Percentiles rank a stretch among this genome's conserved stretches.
These are phyloP conservation scores for Eonycteris spelaea DNA, from an alignment of 2,113 vertebrate species.

Conservation along the genomic window DNA sequence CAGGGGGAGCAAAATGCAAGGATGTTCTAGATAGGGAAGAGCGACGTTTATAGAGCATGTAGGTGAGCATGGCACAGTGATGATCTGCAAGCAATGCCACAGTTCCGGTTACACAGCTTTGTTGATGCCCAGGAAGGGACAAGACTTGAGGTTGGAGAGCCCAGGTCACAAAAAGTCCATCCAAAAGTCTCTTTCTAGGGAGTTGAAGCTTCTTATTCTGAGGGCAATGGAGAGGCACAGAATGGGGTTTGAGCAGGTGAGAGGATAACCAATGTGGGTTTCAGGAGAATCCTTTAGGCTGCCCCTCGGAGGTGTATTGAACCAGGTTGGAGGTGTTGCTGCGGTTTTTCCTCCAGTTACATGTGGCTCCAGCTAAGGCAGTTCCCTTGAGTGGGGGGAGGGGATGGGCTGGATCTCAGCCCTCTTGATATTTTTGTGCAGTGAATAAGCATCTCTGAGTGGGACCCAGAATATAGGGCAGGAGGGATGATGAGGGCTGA, in stretches of 20 bases:
- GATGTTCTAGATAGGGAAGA: background rate
- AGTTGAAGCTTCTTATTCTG: background rate
- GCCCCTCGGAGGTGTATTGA: background rate
- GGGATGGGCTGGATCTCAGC: background rate
- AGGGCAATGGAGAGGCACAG: background rate
- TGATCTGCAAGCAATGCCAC: background rate
- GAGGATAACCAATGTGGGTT: background rate
- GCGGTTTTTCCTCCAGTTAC: background rate
- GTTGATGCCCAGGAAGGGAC: background rate
- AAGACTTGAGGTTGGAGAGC: background rate
- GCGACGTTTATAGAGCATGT: background rate
- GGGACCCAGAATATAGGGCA: background rate
- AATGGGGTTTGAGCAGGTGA: background rate
- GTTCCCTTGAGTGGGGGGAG: background rate
- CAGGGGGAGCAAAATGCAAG: background rate
- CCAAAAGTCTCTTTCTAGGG: background rate
- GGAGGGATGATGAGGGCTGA: background rate
- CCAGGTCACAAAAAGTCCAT: background rate
- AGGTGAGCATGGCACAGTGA: background rate
- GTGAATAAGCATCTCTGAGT: background rate
- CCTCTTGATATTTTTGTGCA: background rate
- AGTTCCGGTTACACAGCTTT: background rate
- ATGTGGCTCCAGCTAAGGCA: background rate
- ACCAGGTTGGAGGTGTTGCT: background rate
- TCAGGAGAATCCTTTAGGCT: background rate